phyloP scores from a whole-genome alignment of 2,888 invertebrate genomes.

The Gortyna flavago region DNA sequence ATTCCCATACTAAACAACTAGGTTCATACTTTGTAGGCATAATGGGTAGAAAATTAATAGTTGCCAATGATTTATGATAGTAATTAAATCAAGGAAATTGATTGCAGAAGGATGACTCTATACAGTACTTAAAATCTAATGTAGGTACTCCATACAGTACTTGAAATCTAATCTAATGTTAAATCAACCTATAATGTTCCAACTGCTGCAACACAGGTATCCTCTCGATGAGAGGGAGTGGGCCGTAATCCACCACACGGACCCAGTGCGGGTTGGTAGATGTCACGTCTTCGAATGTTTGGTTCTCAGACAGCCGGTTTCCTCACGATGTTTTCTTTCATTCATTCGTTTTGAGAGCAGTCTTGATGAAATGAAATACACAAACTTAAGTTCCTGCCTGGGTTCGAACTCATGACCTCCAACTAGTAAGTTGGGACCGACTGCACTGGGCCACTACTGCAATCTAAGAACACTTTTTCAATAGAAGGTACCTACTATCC shows the following conservation, averaged over 20 bases:
- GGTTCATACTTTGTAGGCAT: constrained; percentile 48
- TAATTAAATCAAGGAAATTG: constrained; percentile 33
- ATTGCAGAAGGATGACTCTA: constrained; percentile 34
- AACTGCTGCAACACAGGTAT: neutral
- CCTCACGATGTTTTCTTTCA: too few relatives aligned
- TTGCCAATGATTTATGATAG: constrained; percentile 58
- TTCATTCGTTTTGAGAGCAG: too few relatives aligned
- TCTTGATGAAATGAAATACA: too few relatives aligned
- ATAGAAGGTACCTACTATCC: neutral
- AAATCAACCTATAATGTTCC: neutral
- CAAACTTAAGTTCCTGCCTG: too few relatives aligned
- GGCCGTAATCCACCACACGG: neutral
- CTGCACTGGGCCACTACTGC: too few relatives aligned
- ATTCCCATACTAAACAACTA: constrained; percentile 41
- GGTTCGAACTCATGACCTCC: too few relatives aligned
- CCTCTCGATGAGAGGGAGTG: neutral
- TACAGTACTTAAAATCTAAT: constrained; percentile 5
- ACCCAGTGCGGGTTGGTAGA: too few relatives aligned
- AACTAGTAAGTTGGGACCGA: too few relatives aligned
- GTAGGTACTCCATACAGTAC: constrained; percentile 1
- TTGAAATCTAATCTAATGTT: constrained; percentile 20
- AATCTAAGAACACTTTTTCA: neutral
- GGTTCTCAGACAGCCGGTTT: too few relatives aligned
- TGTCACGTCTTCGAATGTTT: too few relatives aligned
- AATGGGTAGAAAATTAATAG: constrained; percentile 60